phyloP scores from a whole-genome alignment of 2,888 invertebrate species.

The Lacanobia wlatinum region DNA sequence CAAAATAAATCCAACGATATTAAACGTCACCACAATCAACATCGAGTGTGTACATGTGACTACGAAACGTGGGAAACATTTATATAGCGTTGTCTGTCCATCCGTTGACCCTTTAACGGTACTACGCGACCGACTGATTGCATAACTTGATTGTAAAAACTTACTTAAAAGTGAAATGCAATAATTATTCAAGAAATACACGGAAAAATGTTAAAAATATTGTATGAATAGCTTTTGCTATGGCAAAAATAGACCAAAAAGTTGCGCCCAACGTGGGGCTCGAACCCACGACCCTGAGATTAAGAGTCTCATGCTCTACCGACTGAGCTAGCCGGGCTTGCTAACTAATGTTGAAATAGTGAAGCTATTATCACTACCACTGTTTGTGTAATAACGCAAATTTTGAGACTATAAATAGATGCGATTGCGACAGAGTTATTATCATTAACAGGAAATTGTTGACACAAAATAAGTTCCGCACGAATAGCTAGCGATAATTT shows the following conservation, averaged over 20 bases:
- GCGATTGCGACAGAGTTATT: slow-evolving; percentile 8
- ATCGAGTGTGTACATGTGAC: slow-evolving; percentile 70
- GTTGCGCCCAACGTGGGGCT: slow-evolving; percentile 91
- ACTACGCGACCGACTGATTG: slow-evolving; percentile 73
- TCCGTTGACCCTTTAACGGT: slow-evolving; percentile 83
- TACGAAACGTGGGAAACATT: slow-evolving; percentile 84
- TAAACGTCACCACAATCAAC: slow-evolving; percentile 67
- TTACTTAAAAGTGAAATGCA: slow-evolving; percentile 6
- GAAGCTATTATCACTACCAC: slow-evolving; percentile 21
- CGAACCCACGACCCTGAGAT: slow-evolving; percentile 93
- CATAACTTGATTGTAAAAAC: slow-evolving; percentile 72
- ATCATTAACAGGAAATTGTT: slow-evolving; percentile 40
- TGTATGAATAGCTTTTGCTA: background rate
- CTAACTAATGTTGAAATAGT: background rate
- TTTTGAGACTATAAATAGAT: slow-evolving; percentile 43
- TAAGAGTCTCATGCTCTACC: slow-evolving; percentile 92
- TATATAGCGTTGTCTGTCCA: slow-evolving; percentile 76
- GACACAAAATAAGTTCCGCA: slow-evolving; percentile 29
- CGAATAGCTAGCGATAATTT: slow-evolving; percentile 38
- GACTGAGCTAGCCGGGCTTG: slow-evolving; percentile 90
- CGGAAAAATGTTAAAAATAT: background rate
- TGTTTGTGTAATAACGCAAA: slow-evolving; percentile 34
- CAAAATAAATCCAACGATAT: slow-evolving; percentile 75
- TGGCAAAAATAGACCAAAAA: slow-evolving; percentile 61
- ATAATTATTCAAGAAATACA: background rate